These are phyloP conservation scores for Zingel zingel DNA, from an alignment of 2,113 vertebrate species.

Conservation along the genomic window DNA sequence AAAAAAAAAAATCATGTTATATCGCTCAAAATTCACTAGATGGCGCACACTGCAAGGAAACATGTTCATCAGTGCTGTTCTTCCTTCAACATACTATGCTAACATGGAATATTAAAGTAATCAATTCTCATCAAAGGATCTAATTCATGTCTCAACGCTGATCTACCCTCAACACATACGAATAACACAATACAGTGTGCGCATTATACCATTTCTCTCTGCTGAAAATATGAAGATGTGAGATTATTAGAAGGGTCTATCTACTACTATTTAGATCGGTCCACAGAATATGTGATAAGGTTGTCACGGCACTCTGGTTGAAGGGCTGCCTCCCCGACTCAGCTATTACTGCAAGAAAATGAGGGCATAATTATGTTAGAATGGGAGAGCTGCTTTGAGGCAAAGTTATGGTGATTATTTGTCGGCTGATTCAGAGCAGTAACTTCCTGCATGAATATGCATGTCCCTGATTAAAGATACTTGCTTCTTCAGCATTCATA, in stretches of 20 bases:
- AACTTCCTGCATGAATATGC: neutral
- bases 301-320: neutral
- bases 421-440: neutral
- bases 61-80: neutral
- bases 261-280: neutral
- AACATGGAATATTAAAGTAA: neutral
- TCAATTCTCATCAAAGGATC: neutral
- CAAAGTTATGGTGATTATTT: slow-evolving; percentile 14
- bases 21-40: slow-evolving; percentile 61
- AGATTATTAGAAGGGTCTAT: neutral
- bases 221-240: neutral
- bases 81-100: neutral
- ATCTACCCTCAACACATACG: neutral
- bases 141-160: neutral
- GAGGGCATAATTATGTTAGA: slow-evolving; percentile 9
- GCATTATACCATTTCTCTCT: neutral
- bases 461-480: neutral
- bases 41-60: slow-evolving; percentile 67
- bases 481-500: slow-evolving; percentile 4
- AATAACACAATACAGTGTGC: neutral
- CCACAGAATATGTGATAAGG: neutral
- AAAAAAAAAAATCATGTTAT: slow-evolving; percentile 32
- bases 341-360: slow-evolving; percentile 4
- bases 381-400: slow-evolving; percentile 17
- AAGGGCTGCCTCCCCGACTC: neutral